phyloP scores from a whole-genome alignment of 2,113 vertebrate species.

The Takifugu flavidus region DNA sequence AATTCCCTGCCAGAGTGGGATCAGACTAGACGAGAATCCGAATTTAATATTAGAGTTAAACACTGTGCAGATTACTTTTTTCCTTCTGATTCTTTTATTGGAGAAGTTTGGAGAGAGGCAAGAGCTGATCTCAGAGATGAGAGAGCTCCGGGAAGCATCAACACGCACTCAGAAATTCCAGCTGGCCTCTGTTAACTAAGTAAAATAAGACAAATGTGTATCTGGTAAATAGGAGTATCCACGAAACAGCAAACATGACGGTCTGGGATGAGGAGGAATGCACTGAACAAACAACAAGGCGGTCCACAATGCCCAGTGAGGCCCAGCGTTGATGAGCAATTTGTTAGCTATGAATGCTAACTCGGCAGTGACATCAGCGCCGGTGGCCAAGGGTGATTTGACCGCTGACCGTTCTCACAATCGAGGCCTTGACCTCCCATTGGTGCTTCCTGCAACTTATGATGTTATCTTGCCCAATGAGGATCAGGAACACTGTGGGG shows the following conservation, averaged over 20 bases:
- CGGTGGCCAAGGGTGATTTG: constrained; percentile 32
- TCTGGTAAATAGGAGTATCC: background rate
- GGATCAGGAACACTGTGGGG: constrained; percentile 19
- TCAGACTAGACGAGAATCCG: constrained; percentile 5
- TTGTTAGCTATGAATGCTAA: constrained; percentile 48
- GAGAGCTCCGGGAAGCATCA: background rate
- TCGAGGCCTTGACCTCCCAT: constrained; percentile 49
- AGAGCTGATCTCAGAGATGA: background rate
- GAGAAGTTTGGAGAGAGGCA: constrained; percentile 10
- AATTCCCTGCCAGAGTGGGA: constrained; percentile 7
- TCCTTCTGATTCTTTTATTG: constrained; percentile 2
- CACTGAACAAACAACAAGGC: background rate
- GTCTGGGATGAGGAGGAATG: background rate
- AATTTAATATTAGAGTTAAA: constrained; percentile 13
- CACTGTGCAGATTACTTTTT: constrained; percentile 13
- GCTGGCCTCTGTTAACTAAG: background rate
- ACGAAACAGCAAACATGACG: constrained; percentile 8
- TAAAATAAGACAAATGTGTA: constrained; percentile 3
- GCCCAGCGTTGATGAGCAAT: constrained; percentile 21
- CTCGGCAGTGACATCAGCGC: constrained; percentile 25
- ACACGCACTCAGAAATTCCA: background rate
- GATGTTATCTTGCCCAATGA: constrained; percentile 56
- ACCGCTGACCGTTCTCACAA: constrained; percentile 45
- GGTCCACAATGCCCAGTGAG: background rate
- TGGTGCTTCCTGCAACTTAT: constrained; percentile 58